Evolutionary conservation across 2,113 vertebrate species (phyloP).

Genomic region (Aptenodytes forsteri): DNA sequence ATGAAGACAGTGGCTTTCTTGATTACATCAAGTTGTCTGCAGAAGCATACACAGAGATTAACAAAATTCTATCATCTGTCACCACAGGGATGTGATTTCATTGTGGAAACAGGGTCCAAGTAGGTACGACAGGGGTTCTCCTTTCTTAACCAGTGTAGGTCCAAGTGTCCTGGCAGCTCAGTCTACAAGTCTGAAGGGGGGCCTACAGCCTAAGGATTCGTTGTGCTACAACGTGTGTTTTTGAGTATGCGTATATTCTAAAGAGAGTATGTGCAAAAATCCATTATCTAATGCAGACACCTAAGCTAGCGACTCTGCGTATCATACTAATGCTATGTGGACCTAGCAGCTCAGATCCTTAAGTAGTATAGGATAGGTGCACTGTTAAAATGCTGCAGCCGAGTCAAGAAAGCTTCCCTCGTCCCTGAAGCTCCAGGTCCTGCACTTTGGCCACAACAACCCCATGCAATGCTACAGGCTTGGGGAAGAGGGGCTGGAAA

Average conservation of each 20-base stretch:
- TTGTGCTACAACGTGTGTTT: neutral
- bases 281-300: neutral
- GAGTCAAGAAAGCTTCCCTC: neutral
- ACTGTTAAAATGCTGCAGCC: neutral
- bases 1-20: neutral
- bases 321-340: fast-evolving
- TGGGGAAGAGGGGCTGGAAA: too few species aligned
- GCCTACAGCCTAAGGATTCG: neutral
- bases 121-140: neutral
- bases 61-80: neutral
- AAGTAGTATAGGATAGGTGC: fast-evolving
- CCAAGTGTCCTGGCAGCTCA: neutral
- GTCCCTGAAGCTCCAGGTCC: neutral
- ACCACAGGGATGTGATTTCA: neutral
- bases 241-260: neutral
- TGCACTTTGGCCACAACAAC: too few species aligned
- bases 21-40: neutral
- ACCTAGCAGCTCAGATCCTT: neutral
- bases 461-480: too few species aligned
- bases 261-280: neutral
- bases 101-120: neutral
- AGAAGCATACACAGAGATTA: neutral
- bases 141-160: neutral
- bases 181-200: neutral
- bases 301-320: neutral